Conservation (phyloP, 2,113 vertebrate species). For the Leptobrachium ailaonicum region DNA sequence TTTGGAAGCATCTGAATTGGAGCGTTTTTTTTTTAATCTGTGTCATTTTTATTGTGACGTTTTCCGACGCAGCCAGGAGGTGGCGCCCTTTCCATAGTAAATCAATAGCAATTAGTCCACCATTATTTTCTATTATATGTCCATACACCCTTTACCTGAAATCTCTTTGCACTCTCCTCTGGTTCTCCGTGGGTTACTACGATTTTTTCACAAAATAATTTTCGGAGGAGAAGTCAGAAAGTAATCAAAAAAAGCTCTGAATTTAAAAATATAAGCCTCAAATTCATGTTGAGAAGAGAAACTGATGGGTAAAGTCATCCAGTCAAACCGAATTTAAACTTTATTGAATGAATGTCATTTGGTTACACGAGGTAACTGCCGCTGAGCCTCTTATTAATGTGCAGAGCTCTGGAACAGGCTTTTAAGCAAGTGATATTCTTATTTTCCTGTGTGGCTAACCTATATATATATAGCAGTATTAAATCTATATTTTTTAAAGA, state of each 20-base stretch:
- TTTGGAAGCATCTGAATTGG: too few relatives aligned
- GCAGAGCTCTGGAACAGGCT: not conserved
- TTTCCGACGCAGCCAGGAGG: too few relatives aligned
- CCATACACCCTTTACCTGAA: too few relatives aligned
- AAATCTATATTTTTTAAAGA: too few relatives aligned
- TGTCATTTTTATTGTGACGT: too few relatives aligned
- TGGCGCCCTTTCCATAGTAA: too few relatives aligned
- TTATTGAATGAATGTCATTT: not conserved
- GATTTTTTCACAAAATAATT: not conserved
- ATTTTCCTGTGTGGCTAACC: not conserved
- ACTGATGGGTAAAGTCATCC: not conserved
- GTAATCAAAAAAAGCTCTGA: not conserved
- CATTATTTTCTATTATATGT: too few relatives aligned
- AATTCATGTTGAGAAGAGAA: not conserved
- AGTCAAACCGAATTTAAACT: not conserved
- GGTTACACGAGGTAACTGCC: not conserved
- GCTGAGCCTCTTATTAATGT: not conserved
- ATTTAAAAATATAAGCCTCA: constrained; percentile 1
- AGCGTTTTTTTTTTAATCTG: too few relatives aligned
- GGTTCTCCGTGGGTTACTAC: too few relatives aligned
- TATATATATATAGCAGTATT: too few relatives aligned
- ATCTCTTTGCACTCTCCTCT: too few relatives aligned
- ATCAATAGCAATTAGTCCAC: too few relatives aligned
- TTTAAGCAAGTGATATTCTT: not conserved
- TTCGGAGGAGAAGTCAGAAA: not conserved